phyloP scores from a whole-genome alignment of 2,797 vertebrate species.

The Tapera naevia region DNA sequence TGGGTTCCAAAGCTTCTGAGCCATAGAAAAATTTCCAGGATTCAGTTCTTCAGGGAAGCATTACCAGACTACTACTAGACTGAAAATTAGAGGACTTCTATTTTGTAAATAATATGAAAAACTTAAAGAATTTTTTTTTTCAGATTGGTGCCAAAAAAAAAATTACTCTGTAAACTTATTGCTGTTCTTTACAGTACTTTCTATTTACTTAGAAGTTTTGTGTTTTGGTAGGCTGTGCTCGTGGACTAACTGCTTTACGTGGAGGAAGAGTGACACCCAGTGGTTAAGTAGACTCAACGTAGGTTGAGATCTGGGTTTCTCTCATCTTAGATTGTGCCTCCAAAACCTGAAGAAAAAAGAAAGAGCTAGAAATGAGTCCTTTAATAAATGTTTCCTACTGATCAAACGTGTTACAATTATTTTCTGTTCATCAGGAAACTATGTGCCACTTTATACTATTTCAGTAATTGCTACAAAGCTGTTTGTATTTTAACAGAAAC shows the following conservation, averaged over 20 bases:
- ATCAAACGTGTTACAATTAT: not conserved
- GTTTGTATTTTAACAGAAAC: not conserved
- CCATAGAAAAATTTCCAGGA: not conserved
- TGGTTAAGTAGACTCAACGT: slow-evolving; percentile 32
- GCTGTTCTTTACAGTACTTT: not conserved
- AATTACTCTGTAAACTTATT: not conserved
- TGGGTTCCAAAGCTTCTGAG: not conserved
- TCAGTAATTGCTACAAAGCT: not conserved
- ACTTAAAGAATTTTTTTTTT: not conserved
- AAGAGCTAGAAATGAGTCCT: not conserved
- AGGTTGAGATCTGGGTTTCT: not conserved
- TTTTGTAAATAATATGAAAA: not conserved
- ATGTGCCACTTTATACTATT: not conserved
- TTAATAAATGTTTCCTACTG: not conserved
- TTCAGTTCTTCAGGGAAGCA: not conserved
- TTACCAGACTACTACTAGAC: not conserved
- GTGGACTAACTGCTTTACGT: not conserved
- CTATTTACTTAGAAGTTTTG: not conserved
- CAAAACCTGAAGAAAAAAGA: not conserved
- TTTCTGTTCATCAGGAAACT: not conserved
- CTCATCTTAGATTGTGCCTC: not conserved
- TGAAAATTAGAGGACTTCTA: not conserved
- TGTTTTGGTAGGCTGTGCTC: rapidly evolving
- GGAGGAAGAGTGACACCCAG: slow-evolving; percentile 74
- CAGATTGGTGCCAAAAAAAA: not conserved